Evolutionary conservation across 2,888 invertebrate species (phyloP).

Genomic region (Brachylomia viminalis): DNA sequence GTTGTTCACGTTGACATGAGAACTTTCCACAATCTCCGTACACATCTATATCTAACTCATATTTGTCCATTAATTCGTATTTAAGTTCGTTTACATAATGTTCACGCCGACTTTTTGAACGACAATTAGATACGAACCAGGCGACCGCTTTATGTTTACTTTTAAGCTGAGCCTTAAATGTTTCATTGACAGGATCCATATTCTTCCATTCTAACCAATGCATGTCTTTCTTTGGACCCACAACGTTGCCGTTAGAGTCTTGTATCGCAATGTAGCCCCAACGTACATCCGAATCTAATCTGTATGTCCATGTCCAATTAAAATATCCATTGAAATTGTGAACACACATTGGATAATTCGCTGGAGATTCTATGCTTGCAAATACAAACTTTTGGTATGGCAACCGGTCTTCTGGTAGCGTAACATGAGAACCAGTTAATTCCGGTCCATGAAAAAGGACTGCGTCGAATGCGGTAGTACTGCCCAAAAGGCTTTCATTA

Average conservation of each 20-base stretch:
- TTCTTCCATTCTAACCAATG: conserved; percentile 75
- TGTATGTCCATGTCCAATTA: conserved; percentile 86
- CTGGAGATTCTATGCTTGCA: conserved; percentile 79
- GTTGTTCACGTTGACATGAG: conserved; percentile 61
- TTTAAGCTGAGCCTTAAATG: conserved; percentile 68
- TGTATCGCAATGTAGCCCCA: conserved; percentile 82
- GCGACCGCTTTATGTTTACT: conserved; percentile 70
- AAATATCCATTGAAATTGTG: conserved; percentile 76
- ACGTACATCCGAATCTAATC: conserved; percentile 77
- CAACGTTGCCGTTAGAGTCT: conserved; percentile 70
- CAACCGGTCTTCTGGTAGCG: conserved; percentile 73
- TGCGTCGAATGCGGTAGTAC: conserved; percentile 78
- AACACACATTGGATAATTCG: conserved; percentile 77
- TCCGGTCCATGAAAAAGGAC: conserved; percentile 79
- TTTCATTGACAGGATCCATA: conserved; percentile 73
- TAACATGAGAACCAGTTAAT: conserved; percentile 36
- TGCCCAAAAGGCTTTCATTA: conserved; percentile 68
- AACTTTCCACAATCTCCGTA: conserved; percentile 67
- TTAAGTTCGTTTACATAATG: conserved; percentile 50
- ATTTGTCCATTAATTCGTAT: conserved; percentile 52
- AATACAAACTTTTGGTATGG: conserved; percentile 81
- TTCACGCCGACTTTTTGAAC: conserved; percentile 63
- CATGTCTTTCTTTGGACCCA: conserved; percentile 80
- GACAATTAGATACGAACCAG: conserved; percentile 75
- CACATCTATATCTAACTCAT: conserved; percentile 60